These are phyloP conservation scores for Trachymyrmex septentrionalis DNA, from an alignment of 1,140 invertebrate genomes.

Conservation along the genomic window DNA sequence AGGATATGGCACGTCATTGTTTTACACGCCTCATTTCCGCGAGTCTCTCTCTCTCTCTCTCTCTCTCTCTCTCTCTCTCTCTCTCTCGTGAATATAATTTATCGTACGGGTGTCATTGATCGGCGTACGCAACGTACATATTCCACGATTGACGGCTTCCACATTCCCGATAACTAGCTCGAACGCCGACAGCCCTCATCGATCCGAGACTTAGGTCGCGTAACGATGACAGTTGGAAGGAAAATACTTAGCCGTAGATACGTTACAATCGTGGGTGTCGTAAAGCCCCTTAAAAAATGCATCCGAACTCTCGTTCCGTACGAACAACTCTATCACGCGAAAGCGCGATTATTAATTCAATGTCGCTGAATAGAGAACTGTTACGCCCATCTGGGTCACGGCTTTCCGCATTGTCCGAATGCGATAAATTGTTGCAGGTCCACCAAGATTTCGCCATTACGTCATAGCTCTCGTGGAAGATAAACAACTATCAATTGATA, in stretches of 20 bases:
- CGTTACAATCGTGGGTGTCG: background rate
- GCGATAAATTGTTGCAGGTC: conserved; percentile 34
- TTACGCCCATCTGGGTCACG: conserved; percentile 40
- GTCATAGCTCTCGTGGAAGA: background rate
- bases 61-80: too few species aligned
- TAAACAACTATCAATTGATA: background rate
- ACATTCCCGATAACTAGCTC: conserved; percentile 23
- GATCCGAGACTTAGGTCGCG: conserved; percentile 30
- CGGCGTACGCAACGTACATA: background rate
- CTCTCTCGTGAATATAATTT: conserved; percentile 41
- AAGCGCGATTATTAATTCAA: conserved; percentile 57
- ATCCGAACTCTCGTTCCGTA: background rate
- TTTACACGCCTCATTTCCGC: conserved; percentile 24
- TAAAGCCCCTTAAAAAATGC: conserved; percentile 40
- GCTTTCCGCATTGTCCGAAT: background rate
- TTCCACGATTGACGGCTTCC: conserved; percentile 30
- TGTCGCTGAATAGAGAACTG: conserved; percentile 29
- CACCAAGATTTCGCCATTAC: conserved; percentile 1
- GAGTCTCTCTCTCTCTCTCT: conserved; percentile 29
- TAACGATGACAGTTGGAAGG: background rate
- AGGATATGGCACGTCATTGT: conserved; percentile 33
- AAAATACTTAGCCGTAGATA: background rate
- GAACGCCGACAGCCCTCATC: background rate
- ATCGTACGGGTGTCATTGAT: conserved; percentile 9
- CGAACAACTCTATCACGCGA: conserved; percentile 26